phyloP scores from a whole-genome alignment of 2,888 invertebrate genomes.

The Caenorhabditis wallacei region DNA sequence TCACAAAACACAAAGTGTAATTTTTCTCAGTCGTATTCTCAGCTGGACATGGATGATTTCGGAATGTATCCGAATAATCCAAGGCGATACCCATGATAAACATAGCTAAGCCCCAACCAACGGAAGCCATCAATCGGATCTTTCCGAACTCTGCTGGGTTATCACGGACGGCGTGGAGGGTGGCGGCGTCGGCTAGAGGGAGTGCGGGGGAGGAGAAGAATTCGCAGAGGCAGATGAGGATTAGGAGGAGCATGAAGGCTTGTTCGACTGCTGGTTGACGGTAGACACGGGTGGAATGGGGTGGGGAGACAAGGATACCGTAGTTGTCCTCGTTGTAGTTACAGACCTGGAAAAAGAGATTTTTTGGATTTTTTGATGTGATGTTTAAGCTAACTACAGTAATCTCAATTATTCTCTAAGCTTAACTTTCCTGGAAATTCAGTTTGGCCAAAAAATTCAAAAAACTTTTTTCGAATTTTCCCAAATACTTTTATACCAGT shows the following conservation, averaged over 20 bases:
- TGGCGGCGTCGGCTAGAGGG: conserved; percentile 81
- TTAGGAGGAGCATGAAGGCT: conserved; percentile 93
- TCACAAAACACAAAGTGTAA: conserved; percentile 98
- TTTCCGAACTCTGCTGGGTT: conserved; percentile 88
- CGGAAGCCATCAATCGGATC: conserved; percentile 97
- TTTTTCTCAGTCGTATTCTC: conserved; percentile 90
- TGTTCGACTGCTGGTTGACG: conserved; percentile 90
- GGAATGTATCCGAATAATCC: conserved; percentile 97
- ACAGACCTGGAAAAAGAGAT: conserved; percentile 74
- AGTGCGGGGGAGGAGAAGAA: conserved; percentile 88
- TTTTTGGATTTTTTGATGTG: neutral
- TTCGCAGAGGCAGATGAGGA: conserved; percentile 96
- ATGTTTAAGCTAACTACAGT: too few species aligned
- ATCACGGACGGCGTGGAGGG: conserved; percentile 79
- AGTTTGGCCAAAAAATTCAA: too few species aligned
- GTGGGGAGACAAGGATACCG: conserved; percentile 86
- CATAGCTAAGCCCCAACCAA: conserved; percentile 99
- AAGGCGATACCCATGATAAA: conserved; percentile 97
- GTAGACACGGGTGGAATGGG: conserved; percentile 95
- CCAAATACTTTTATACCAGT: too few species aligned
- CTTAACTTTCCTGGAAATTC: too few species aligned
- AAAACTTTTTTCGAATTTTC: too few species aligned
- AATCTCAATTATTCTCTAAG: too few species aligned
- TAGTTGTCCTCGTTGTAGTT: conserved; percentile 79
- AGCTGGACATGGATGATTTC: conserved; percentile 84